These are phyloP conservation scores for Apodemus speciosus DNA, from an alignment of 2,113 vertebrate species.

Conservation along the genomic window DNA sequence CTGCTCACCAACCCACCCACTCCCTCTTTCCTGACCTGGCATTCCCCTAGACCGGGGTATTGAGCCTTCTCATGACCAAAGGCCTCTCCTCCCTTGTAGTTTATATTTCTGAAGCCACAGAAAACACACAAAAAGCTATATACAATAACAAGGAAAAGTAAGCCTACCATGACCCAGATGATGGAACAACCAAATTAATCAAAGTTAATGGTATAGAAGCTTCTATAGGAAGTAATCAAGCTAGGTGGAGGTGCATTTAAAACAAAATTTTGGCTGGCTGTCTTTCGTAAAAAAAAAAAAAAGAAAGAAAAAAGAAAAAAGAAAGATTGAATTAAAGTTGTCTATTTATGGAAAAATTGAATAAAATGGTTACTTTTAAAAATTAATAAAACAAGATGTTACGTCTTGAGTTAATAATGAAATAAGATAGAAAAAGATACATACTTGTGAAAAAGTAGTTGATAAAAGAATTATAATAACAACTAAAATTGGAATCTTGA, in stretches of 20 bases:
- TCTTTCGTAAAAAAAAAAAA: background rate
- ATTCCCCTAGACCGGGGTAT: too few relatives aligned
- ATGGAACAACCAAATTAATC: too few relatives aligned
- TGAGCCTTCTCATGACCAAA: too few relatives aligned
- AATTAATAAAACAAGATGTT: background rate
- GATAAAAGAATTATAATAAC: background rate
- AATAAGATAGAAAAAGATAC: background rate
- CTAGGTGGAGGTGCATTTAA: background rate
- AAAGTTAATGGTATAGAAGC: background rate
- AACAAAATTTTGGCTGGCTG: background rate
- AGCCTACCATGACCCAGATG: background rate
- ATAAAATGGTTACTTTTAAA: background rate
- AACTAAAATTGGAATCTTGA: background rate
- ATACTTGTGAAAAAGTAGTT: background rate
- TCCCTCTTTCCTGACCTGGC: too few relatives aligned
- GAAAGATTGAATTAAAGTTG: background rate
- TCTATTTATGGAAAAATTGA: background rate
- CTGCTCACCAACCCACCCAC: too few relatives aligned
- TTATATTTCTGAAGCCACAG: background rate
- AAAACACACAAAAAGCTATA: background rate
- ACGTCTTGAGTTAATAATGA: background rate
- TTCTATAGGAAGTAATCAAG: background rate
- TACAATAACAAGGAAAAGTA: background rate
- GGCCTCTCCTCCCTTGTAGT: too few relatives aligned
- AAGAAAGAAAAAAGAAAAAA: background rate